Evolutionary conservation across 2,113 vertebrate species (phyloP).

Genomic region (Amazona vittata): DNA sequence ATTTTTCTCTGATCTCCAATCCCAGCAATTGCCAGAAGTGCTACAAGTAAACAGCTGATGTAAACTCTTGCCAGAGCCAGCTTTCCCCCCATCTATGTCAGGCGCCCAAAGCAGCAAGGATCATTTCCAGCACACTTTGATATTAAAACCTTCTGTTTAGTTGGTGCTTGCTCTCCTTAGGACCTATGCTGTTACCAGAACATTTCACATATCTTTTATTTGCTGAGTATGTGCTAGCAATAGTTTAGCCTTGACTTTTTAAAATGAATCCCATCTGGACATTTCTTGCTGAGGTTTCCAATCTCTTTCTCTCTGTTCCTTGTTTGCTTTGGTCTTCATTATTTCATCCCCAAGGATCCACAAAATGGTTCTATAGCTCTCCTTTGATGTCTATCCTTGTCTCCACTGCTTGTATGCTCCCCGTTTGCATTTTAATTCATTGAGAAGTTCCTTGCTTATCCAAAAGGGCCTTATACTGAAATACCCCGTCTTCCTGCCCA

Average conservation of each 20-base stretch:
- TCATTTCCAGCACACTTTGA: background rate
- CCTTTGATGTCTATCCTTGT: constrained; percentile 54
- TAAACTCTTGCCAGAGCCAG: background rate
- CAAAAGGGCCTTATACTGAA: background rate
- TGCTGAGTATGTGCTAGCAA: constrained; percentile 43
- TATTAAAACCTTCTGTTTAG: constrained; percentile 39
- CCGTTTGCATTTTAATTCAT: constrained; percentile 35
- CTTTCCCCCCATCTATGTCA: background rate
- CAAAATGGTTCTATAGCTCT: background rate
- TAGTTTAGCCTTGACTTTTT: constrained; percentile 53
- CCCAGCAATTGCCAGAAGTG: constrained; percentile 40
- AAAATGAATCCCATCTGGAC: constrained; percentile 62
- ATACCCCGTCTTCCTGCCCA: background rate
- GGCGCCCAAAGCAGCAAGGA: background rate
- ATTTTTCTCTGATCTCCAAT: constrained; percentile 28
- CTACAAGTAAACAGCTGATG: constrained; percentile 6
- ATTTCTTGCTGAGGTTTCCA: constrained; percentile 61
- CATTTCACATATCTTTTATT: constrained; percentile 19
- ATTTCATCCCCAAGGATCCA: constrained; percentile 59
- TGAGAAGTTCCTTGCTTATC: background rate
- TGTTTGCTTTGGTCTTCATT: constrained; percentile 61
- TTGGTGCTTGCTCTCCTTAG: background rate
- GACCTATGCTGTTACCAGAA: constrained; percentile 14
- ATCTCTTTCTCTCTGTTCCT: constrained; percentile 1
- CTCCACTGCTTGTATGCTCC: background rate